Conservation (phyloP, 1,140 invertebrate genomes). For the Paraescarpia echinospica region DNA sequence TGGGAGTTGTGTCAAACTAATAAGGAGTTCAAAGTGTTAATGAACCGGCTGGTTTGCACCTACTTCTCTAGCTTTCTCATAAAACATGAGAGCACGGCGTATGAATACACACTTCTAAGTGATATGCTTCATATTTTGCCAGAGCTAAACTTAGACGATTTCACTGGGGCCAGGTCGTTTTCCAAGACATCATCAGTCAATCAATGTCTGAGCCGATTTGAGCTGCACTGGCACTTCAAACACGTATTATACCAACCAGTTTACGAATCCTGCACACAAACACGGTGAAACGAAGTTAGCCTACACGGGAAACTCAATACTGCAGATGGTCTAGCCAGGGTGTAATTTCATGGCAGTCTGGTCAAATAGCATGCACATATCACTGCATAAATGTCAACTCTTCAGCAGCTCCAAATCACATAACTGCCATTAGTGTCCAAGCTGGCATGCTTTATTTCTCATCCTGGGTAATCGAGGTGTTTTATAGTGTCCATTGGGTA, state of each 20-base stretch:
- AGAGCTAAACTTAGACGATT: not conserved
- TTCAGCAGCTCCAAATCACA: not conserved
- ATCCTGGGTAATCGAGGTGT: not conserved
- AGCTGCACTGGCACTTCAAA: not conserved
- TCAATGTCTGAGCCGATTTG: not conserved
- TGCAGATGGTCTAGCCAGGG: not conserved
- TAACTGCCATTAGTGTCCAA: not conserved
- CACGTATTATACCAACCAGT: not conserved
- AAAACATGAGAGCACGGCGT: not conserved
- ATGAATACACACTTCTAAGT: not conserved
- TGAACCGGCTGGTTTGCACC: not conserved
- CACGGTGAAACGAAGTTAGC: not conserved
- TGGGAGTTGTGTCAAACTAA: not conserved
- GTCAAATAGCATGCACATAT: not conserved
- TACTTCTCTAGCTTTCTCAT: not conserved
- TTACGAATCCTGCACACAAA: not conserved
- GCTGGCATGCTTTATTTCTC: not conserved
- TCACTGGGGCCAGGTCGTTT: not conserved
- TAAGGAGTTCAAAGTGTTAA: not conserved
- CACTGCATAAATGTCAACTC: not conserved
- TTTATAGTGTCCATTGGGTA: not conserved
- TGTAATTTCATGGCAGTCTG: not conserved
- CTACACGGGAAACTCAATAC: not conserved
- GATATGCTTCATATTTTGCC: not conserved
- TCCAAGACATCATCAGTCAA: not conserved